phyloP scores from a whole-genome alignment of 2,888 invertebrate species.

The Euplexia lucipara region DNA sequence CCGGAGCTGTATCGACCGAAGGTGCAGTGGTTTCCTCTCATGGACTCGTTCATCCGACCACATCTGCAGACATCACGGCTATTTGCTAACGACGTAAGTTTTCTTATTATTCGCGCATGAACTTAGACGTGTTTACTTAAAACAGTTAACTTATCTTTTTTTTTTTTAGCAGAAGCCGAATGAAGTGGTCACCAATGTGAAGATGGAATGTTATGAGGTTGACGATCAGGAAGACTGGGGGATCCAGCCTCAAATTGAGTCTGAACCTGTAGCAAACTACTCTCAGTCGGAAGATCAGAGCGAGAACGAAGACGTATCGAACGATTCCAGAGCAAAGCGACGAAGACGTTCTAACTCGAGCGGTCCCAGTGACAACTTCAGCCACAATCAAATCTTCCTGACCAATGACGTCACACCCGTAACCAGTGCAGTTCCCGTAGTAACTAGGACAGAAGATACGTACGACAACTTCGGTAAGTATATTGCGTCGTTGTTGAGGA shows the following conservation, averaged over 20 bases:
- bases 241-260: conserved; percentile 17
- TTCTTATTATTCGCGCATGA: background rate
- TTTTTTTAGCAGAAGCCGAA: conserved; percentile 25
- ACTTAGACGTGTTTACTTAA: background rate
- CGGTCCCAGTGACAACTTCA: conserved; percentile 19
- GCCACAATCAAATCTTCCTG: conserved; percentile 18
- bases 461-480: conserved; percentile 76
- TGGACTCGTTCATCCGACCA: conserved; percentile 77
- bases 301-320: conserved; percentile 42
- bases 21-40: conserved; percentile 73
- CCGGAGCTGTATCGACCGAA: conserved; percentile 70
- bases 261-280: conserved; percentile 21
- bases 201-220: conserved; percentile 44
- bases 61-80: conserved; percentile 65
- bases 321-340: conserved; percentile 37
- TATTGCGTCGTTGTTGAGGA: conserved; percentile 71
- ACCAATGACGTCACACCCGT: background rate
- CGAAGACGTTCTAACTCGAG: conserved; percentile 28
- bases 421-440: background rate
- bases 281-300: conserved; percentile 34
- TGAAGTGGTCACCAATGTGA: conserved; percentile 21
- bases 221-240: conserved; percentile 41
- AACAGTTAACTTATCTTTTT: background rate
- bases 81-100: conserved; percentile 27
- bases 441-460: conserved; percentile 59